phyloP scores from a whole-genome alignment of 2,888 invertebrate species.

The Rotaria macrura region DNA sequence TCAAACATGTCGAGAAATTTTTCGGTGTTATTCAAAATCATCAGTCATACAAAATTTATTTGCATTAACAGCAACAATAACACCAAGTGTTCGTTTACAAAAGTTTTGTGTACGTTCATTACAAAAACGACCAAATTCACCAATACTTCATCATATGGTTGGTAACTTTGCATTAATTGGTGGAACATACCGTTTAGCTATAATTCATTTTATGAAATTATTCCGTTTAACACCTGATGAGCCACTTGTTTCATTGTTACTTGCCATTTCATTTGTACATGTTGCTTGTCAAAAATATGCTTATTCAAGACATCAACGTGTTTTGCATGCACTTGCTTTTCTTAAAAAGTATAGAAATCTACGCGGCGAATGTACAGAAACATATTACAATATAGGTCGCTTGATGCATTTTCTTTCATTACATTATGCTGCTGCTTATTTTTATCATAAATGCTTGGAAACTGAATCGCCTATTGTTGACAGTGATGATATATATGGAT shows the following conservation, averaged over 20 bases:
- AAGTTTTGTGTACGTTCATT: conserved; percentile 32
- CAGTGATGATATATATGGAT: conserved; percentile 36
- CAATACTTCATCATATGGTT: conserved; percentile 27
- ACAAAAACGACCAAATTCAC: conserved; percentile 27
- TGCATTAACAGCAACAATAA: conserved; percentile 11
- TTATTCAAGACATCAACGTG: conserved; percentile 65
- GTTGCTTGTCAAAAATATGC: conserved; percentile 73
- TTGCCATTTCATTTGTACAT: conserved; percentile 67
- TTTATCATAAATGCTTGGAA: conserved; percentile 32
- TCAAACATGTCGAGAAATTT: conserved; percentile 19
- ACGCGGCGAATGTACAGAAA: conserved; percentile 32
- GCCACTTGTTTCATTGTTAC: conserved; percentile 64
- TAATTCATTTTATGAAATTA: conserved; percentile 60
- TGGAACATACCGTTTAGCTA: conserved; percentile 32
- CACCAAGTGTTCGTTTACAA: conserved; percentile 30
- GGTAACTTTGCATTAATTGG: conserved; percentile 33
- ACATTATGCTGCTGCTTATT: conserved; percentile 30
- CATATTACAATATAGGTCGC: conserved; percentile 31
- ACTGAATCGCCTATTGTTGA: conserved; percentile 13
- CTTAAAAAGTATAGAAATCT: conserved; percentile 28
- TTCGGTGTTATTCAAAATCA: conserved; percentile 8
- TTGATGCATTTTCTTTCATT: conserved; percentile 31
- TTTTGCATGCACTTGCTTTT: conserved; percentile 57
- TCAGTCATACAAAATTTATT: background rate
- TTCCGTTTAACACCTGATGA: conserved; percentile 59